Evolutionary conservation across 2,797 vertebrate genomes (phyloP), one percentile per base, ranked within the genome.

Genomic region (Anas capensis): DNA sequence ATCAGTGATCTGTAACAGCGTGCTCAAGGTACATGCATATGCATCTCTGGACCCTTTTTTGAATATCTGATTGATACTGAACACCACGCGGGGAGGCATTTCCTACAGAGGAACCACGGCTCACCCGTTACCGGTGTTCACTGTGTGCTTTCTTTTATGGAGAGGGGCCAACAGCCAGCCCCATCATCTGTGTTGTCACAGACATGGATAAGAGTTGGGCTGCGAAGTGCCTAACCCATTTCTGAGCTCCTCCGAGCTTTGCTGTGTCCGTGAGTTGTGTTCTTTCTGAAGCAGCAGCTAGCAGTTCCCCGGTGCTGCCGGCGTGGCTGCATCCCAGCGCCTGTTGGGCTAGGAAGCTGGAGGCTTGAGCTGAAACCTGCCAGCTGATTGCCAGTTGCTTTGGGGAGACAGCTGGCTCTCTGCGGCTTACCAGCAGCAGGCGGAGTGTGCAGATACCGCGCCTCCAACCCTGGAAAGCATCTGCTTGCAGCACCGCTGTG

Each of bases 401-500:
- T 72, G 66, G 65, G 81, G 85, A 68, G 76, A 31, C 29, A 29
- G 48, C 14, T 88, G 54, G 76, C 54, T 34, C 70, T 51, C 64
- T 77, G 60, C 33, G 40, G n/a, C 80, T 36, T 51, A 53, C 8
- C 81, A 73, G 92, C 77, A 89, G 66, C 89, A 64, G 80, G 71
- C 70, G 31, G 44, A 62, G 60, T 10, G 10, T 48, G 19, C 60
- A 12, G 33, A 7, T 62, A 69, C 66, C 5, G 1, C 0, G 5
- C 65, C 76, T 88, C 48, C 81, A 7, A 5, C 38, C 4, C 71
- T 62, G 60, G 53, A 81, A 85, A 68, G 81, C 89, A 69, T 71
- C 85, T 77, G 85, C 81, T 71, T 82, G 89, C 72, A 78, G 76
- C 76, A 86, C 76, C 8, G 2, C 49, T 82, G 66, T 73, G 56